A percentile compares a stretch with the other conserved stretches of the same genome.
These are phyloP conservation scores for Tenodera sinensis DNA, from an alignment of 2,888 invertebrate genomes.

Conservation along the genomic window DNA sequence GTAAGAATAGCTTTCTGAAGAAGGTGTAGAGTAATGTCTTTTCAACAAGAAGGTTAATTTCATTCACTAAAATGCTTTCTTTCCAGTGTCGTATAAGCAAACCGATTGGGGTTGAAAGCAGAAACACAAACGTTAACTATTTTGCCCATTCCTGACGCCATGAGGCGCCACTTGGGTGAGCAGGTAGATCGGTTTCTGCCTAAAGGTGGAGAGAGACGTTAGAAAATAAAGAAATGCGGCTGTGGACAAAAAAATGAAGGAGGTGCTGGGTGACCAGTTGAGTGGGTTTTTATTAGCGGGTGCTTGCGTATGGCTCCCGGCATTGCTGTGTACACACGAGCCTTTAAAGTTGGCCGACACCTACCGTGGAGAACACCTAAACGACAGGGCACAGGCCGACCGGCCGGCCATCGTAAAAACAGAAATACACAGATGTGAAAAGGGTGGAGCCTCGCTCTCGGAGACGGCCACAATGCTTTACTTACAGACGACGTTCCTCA, in stretches of 20 bases:
- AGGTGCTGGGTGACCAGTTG: neutral
- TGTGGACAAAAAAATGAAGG: neutral
- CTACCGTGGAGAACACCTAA: neutral
- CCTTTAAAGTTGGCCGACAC: neutral
- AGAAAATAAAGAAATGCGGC: neutral
- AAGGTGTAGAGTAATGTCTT: too few species aligned
- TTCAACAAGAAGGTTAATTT: too few species aligned
- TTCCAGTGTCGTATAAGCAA: too few species aligned
- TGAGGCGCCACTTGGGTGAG: neutral
- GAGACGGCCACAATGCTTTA: neutral
- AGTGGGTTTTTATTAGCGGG: constrained; percentile 12
- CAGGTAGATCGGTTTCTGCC: neutral
- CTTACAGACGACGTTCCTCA: neutral
- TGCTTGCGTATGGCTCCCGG: neutral
- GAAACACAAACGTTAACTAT: neutral
- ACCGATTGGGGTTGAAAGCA: neutral
- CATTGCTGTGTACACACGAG: neutral
- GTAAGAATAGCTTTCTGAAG: too few species aligned
- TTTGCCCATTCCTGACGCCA: neutral
- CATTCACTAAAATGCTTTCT: too few species aligned
- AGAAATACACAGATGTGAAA: neutral
- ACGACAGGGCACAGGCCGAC: neutral
- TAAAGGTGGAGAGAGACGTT: neutral
- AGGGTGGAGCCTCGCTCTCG: neutral
- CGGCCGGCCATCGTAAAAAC: too few species aligned